Base-by-base conservation (phyloP, 2,888 invertebrate genomes). In the Sarcophaga carnaria region DNA sequence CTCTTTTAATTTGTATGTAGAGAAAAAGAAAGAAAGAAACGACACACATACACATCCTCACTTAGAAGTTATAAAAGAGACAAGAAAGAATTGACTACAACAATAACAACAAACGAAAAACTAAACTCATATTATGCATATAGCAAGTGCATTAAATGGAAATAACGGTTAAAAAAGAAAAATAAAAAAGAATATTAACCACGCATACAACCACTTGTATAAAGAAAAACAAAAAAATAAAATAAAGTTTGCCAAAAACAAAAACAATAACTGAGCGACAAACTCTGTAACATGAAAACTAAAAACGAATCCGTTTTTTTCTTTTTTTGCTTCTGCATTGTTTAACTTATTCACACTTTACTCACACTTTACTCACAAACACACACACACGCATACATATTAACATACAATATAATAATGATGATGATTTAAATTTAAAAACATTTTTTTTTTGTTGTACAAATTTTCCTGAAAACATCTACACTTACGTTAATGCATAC, bases 341-440 rank as follows among this genome's bases (percentile, higher is more conserved):
- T 37, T 37, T 37, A 37, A 37, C 8, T 37, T 37, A 37, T 10
- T 37, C 37, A 37, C 37, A 37, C 37, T 37, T 37, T 4, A 37
- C 37, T 37, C 37, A 37, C 37, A 37, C 37, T 37, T 37, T 4
- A 20, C 8, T 37, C 6, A 27, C 3, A 10, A 22, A 79, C 63
- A 54, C 62, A 64, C 54, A 72, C 22, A 69, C 47, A 67, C 63
- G 63, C 37, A 69, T 54, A 67, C n/a, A 49, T 20, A 63, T 60
- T 49, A 20, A 62, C 14, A 72, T 59, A 25, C 27, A 47, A 47
- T 20, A 75, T 69, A 63, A 80, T 49, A 80, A 37, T 37, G 62
- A 62, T 60, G 67, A 67, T 80, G 80, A 74, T 62, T 67, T 74
- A 62, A 80, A 74, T 62, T 69, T 25, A 69, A 64, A 47, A 62